Percentiles rank a stretch among this genome's conserved stretches.
Conservation (phyloP, 2,888 invertebrate genomes). For the Tenthredo mesomela region DNA sequence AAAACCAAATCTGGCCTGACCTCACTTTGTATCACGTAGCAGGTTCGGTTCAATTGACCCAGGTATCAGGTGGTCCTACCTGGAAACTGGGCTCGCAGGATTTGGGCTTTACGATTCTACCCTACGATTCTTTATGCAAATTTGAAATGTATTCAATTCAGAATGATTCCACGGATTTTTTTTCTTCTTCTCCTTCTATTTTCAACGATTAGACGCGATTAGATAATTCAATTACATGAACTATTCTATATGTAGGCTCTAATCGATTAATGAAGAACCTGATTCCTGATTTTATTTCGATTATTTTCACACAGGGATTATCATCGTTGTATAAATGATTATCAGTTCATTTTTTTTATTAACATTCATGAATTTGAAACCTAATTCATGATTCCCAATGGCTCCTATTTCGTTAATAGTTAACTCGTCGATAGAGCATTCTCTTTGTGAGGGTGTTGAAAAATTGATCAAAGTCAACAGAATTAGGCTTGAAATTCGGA, state of each 20-base stretch:
- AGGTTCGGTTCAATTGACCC: neutral
- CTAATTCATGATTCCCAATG: neutral
- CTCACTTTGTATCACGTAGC: neutral
- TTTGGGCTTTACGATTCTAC: neutral
- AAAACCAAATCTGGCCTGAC: conserved; percentile 2
- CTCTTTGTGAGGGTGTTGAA: neutral
- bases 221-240: no score
- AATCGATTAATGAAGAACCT: no score
- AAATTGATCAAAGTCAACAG: conserved; percentile 7
- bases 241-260: no score
- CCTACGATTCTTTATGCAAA: neutral
- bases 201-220: neutral
- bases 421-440: neutral
- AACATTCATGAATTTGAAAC: neutral
- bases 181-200: neutral
- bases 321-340: neutral
- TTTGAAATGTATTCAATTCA: neutral
- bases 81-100: neutral
- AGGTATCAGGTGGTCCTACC: neutral
- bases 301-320: no score
- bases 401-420: neutral
- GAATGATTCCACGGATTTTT: neutral
- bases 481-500: neutral
- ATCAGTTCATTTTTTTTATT: neutral
- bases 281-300: no score